Evolutionary conservation across 2,888 invertebrate species (phyloP).

Genomic region (Rhodophaea formosa): DNA sequence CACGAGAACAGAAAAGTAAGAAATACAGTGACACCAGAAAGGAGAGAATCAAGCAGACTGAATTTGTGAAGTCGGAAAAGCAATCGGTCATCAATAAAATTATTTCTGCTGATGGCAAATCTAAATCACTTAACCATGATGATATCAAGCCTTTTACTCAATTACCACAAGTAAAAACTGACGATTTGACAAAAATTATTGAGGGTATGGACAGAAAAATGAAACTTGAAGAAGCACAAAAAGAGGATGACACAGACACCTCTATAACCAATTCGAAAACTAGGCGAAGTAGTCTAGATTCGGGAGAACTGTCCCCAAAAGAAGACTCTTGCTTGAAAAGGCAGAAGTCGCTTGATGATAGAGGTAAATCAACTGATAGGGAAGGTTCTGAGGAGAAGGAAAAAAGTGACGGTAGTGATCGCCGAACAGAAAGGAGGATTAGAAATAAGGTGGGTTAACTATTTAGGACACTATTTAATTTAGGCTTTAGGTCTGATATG

Average conservation of each 20-base stretch:
- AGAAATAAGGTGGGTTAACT: conserved; percentile 82
- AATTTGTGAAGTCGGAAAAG: conserved; percentile 62
- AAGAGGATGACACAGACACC: conserved; percentile 62
- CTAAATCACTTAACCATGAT: conserved; percentile 61
- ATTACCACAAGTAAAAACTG: conserved; percentile 74
- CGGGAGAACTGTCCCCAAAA: conserved; percentile 50
- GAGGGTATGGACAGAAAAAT: conserved; percentile 70
- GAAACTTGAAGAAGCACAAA: conserved; percentile 55
- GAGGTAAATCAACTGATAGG: conserved; percentile 77
- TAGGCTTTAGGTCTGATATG: too few relatives aligned
- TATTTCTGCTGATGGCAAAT: conserved; percentile 60
- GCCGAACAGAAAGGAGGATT: conserved; percentile 83
- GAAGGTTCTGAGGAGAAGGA: conserved; percentile 79
- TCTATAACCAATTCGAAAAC: conserved; percentile 45
- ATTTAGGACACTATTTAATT: neutral
- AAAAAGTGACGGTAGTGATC: conserved; percentile 73
- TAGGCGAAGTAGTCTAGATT: conserved; percentile 67
- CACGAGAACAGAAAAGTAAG: conserved; percentile 70
- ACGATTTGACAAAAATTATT: conserved; percentile 70
- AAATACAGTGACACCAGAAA: conserved; percentile 76
- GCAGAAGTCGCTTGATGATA: conserved; percentile 81
- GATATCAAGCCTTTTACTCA: conserved; percentile 78
- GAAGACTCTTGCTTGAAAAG: conserved; percentile 68
- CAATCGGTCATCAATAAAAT: conserved; percentile 63
- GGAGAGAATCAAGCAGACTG: conserved; percentile 63